phyloP scores from a whole-genome alignment of 2,797 vertebrate genomes.

The Limosa lapponica region DNA sequence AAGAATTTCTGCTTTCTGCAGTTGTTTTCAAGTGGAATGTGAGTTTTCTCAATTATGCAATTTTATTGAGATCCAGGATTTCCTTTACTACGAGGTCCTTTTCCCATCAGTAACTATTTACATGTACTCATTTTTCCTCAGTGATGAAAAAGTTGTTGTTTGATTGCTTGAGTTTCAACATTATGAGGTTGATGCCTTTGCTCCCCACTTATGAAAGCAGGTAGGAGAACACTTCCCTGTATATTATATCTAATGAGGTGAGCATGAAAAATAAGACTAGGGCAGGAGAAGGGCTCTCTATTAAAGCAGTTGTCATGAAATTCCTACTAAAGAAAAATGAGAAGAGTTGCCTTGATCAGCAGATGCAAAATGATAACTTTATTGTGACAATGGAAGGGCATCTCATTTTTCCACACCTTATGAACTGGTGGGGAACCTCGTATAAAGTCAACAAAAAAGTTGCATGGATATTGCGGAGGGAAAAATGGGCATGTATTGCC shows the following conservation, averaged over 20 bases:
- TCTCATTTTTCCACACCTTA: slow-evolving; percentile 8
- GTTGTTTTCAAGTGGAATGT: neutral
- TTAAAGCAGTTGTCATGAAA: slow-evolving; percentile 35
- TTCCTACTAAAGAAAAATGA: slow-evolving; percentile 43
- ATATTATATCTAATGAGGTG: neutral
- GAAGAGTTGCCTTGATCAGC: slow-evolving; percentile 38
- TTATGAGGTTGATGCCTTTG: slow-evolving; percentile 16
- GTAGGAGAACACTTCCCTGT: neutral
- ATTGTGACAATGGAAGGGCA: neutral
- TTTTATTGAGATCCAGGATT: neutral
- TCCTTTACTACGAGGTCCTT: neutral
- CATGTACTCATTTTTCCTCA: neutral
- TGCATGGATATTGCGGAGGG: neutral
- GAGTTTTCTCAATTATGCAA: neutral
- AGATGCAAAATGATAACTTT: slow-evolving; percentile 27
- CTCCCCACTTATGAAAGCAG: neutral
- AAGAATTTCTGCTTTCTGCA: neutral
- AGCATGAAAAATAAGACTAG: slow-evolving; percentile 6
- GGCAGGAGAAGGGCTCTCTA: neutral
- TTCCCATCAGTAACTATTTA: neutral
- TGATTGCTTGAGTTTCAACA: neutral
- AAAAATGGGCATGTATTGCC: neutral
- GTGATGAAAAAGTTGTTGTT: neutral
- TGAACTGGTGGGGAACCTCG: neutral
- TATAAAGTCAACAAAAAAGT: slow-evolving; percentile 26